A percentile compares a stretch with the other conserved stretches of the same genome.
These are phyloP conservation scores for Brachyopa scutellaris DNA, from an alignment of 2,888 invertebrate species.

Conservation along the genomic window DNA sequence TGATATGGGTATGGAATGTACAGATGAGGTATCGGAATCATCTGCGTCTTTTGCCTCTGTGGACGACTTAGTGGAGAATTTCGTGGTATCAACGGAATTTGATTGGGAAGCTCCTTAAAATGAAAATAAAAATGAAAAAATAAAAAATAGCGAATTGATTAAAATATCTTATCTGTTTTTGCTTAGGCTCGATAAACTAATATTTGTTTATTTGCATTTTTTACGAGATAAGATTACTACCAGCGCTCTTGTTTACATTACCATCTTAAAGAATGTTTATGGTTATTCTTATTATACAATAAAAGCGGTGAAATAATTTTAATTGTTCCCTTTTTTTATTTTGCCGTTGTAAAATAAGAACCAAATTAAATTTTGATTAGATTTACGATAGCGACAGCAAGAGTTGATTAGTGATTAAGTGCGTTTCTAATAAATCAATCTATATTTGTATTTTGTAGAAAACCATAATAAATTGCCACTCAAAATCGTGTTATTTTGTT, in stretches of 20 bases:
- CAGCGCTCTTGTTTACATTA: conserved; percentile 37
- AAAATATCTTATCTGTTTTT: conserved; percentile 25
- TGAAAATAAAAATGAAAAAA: neutral
- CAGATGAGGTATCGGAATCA: conserved; percentile 78
- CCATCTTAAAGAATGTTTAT: conserved; percentile 1
- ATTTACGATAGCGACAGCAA: neutral
- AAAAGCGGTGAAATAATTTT: too few species aligned
- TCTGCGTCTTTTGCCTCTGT: conserved; percentile 66
- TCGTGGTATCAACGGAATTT: conserved; percentile 6
- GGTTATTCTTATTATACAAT: neutral
- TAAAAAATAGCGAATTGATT: conserved; percentile 1
- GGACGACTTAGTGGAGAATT: conserved; percentile 55
- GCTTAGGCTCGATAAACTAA: neutral
- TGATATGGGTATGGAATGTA: conserved; percentile 81
- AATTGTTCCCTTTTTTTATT: too few species aligned
- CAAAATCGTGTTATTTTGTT: too few species aligned
- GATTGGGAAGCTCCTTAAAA: conserved; percentile 45
- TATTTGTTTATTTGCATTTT: neutral
- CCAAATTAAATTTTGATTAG: too few species aligned
- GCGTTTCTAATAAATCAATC: neutral
- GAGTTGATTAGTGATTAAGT: neutral
- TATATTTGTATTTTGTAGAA: too few species aligned
- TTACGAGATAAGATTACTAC: conserved; percentile 27
- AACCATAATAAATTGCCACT: too few species aligned
- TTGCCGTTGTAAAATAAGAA: too few species aligned